Conservation (phyloP, 2,113 vertebrate species). For the Zeus faber region DNA sequence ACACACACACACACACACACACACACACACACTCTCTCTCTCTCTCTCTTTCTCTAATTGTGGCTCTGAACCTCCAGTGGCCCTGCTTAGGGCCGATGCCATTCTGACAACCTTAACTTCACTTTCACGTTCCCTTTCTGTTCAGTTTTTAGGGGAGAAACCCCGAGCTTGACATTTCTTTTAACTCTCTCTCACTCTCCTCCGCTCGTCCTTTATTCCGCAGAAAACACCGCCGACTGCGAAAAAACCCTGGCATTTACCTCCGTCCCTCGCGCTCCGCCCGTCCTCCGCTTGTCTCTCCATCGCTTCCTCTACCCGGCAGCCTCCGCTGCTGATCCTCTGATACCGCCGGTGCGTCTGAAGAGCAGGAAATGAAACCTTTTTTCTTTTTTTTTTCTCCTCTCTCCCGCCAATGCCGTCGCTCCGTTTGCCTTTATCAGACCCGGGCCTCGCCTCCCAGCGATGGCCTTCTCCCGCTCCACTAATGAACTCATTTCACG, state of each 20-base stretch:
- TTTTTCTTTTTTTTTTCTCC: not conserved
- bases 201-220: not conserved
- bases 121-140: too few species aligned
- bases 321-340: not conserved
- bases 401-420: not conserved
- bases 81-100: too few species aligned
- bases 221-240: not conserved
- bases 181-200: not conserved
- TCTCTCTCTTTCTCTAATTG: too few species aligned
- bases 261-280: too few species aligned
- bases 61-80: too few species aligned
- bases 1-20: not conserved
- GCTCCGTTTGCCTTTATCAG: not conserved
- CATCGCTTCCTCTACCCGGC: not conserved
- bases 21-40: too few species aligned
- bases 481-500: not conserved
- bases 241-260: not conserved
- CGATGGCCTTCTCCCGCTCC: not conserved
- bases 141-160: not conserved
- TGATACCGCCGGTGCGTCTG: not conserved
- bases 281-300: conserved; percentile 10
- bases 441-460: not conserved
- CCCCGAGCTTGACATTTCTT: not conserved
- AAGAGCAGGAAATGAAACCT: not conserved
- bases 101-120: too few species aligned